These are phyloP conservation scores for Prunella strophiata DNA, from an alignment of 2,797 vertebrate species.

Conservation along the genomic window DNA sequence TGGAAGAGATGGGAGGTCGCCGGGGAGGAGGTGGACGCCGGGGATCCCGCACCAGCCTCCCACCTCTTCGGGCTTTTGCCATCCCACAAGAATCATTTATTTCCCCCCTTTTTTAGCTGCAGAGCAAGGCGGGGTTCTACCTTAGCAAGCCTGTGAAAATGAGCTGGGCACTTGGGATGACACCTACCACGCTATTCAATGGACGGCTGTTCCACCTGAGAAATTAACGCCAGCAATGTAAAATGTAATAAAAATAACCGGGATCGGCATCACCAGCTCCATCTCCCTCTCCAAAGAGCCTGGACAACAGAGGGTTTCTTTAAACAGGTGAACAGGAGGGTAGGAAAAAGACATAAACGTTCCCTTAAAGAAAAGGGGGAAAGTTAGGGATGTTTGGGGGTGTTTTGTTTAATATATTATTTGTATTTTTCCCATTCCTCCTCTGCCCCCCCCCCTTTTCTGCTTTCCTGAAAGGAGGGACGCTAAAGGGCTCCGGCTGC, in stretches of 20 bases:
- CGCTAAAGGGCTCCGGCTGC: slow-evolving; percentile 7
- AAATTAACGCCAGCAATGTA: neutral
- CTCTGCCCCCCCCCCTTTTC: neutral
- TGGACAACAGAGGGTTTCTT: neutral
- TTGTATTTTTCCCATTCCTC: neutral
- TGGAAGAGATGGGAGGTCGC: slow-evolving; percentile 4
- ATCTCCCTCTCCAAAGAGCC: neutral
- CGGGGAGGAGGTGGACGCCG: neutral
- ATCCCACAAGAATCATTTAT: neutral
- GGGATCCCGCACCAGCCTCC: neutral
- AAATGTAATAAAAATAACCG: neutral
- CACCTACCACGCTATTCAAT: neutral
- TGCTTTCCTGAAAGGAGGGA: neutral
- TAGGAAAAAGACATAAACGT: neutral
- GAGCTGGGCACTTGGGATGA: neutral
- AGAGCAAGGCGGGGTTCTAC: neutral
- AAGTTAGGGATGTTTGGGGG: neutral
- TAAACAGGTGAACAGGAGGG: neutral
- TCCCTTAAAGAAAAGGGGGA: neutral
- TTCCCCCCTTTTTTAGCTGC: neutral
- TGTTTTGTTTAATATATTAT: neutral
- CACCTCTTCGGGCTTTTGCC: neutral
- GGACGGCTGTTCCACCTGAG: neutral
- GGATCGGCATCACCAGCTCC: neutral
- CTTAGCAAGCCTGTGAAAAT: neutral